phyloP scores from a whole-genome alignment of 2,113 vertebrate genomes.

The Elgaria multicarinata region DNA sequence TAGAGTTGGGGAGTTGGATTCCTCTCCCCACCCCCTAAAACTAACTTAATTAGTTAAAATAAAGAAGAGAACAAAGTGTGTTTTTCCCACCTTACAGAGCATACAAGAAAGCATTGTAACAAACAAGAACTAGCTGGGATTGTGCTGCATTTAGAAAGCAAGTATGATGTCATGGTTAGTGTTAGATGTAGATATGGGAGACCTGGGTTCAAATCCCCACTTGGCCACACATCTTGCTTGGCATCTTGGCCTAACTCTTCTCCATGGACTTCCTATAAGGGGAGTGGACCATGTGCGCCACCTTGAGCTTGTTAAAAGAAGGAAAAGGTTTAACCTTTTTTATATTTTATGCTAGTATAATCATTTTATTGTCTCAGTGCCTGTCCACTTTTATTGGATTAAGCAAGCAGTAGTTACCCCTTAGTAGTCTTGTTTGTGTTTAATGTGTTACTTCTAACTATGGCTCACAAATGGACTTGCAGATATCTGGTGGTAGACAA shows the following conservation, averaged over 20 bases:
- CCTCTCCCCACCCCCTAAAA: too few species aligned
- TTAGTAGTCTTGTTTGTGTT: too few species aligned
- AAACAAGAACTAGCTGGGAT: neutral
- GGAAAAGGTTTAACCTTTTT: neutral
- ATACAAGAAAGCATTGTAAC: neutral
- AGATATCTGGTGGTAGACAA: neutral
- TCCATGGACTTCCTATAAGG: neutral
- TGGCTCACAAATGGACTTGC: neutral
- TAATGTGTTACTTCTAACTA: neutral
- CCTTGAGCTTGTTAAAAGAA: neutral
- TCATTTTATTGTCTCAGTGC: neutral
- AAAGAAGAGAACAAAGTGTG: slow-evolving; percentile 10
- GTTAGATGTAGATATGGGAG: neutral
- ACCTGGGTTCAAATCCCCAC: neutral
- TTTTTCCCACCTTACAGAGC: neutral
- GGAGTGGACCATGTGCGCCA: neutral
- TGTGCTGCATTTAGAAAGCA: neutral
- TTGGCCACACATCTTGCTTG: neutral
- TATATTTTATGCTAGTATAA: neutral
- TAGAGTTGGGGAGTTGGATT: too few species aligned
- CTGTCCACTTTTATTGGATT: neutral
- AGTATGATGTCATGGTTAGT: neutral
- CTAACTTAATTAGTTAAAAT: slow-evolving; percentile 20
- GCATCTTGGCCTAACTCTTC: neutral
- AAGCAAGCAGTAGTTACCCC: neutral